phyloP scores from a whole-genome alignment of 2,113 vertebrate species.

The Hippocampus abdominalis region DNA sequence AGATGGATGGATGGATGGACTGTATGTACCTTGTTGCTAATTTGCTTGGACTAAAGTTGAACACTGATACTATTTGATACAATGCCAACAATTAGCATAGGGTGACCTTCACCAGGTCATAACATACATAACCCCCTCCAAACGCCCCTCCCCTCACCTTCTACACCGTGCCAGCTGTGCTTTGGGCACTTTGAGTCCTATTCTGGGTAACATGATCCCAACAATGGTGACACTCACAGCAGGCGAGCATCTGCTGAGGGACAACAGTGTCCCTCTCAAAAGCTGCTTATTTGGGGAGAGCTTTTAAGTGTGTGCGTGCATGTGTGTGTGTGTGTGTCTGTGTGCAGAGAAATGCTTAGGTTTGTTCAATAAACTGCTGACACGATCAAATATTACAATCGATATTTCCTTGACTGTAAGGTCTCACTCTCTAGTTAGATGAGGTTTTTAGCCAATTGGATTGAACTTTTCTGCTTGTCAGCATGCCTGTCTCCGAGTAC shows the following conservation, averaged over 20 bases:
- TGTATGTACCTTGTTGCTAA: background rate
- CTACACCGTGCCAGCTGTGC: constrained; percentile 56
- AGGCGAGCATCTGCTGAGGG: constrained; percentile 66
- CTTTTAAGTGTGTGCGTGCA: constrained; percentile 9
- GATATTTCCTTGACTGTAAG: constrained; percentile 27
- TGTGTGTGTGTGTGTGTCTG: background rate
- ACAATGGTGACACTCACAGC: constrained; percentile 44
- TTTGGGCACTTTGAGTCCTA: constrained; percentile 39
- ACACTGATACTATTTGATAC: constrained; percentile 34
- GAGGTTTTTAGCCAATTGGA: constrained; percentile 14
- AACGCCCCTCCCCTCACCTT: background rate
- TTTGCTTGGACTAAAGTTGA: background rate
- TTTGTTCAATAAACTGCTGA: constrained; percentile 39
- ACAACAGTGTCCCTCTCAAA: constrained; percentile 60
- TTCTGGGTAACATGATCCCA: constrained; percentile 59
- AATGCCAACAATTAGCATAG: constrained; percentile 14
- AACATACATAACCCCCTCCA: background rate
- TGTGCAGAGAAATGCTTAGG: constrained; percentile 1
- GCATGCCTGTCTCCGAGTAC: constrained; percentile 33
- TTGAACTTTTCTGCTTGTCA: constrained; percentile 40
- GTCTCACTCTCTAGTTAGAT: constrained; percentile 27
- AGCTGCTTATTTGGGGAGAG: constrained; percentile 48
- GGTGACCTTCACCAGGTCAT: constrained; percentile 13
- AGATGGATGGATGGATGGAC: background rate
- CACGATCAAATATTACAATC: constrained; percentile 37